These are phyloP conservation scores for Hypselothyrea guttata DNA, from an alignment of 2,888 invertebrate genomes.

Conservation along the genomic window DNA sequence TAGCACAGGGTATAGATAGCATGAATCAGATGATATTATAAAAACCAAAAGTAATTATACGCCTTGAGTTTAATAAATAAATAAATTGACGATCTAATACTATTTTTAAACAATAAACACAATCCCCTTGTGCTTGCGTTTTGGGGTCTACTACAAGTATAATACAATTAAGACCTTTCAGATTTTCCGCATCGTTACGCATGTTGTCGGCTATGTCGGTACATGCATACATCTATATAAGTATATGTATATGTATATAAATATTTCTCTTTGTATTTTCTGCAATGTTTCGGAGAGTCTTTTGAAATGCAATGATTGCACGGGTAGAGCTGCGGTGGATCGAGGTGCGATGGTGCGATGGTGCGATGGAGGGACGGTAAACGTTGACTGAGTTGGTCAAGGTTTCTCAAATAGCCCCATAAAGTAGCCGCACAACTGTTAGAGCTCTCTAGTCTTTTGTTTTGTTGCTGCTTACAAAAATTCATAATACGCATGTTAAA, in stretches of 20 bases:
- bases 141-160: slow-evolving; percentile 2
- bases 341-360: slow-evolving; percentile 2
- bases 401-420: slow-evolving; percentile 59
- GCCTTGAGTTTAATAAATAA: slow-evolving; percentile 42
- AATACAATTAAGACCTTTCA: slow-evolving; percentile 50
- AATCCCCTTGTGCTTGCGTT: slow-evolving; percentile 38
- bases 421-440: slow-evolving; percentile 47
- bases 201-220: slow-evolving; percentile 40
- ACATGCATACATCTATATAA: not conserved
- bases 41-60: slow-evolving; percentile 40
- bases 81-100: slow-evolving; percentile 32
- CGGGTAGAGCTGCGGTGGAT: slow-evolving; percentile 15
- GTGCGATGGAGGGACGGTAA: slow-evolving; percentile 34
- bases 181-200: slow-evolving; percentile 70
- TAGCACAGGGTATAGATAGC: not conserved
- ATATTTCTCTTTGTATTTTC: slow-evolving; percentile 8
- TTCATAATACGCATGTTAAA: slow-evolving; percentile 57
- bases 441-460: slow-evolving; percentile 45
- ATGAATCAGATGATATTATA: slow-evolving; percentile 51
- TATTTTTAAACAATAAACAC: slow-evolving; percentile 34
- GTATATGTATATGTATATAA: no score
- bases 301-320: slow-evolving; percentile 65
- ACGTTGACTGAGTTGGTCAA: slow-evolving; percentile 68
- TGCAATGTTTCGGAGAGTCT: slow-evolving; percentile 33
- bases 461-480: slow-evolving; percentile 40